Evolutionary conservation across 2,888 invertebrate genomes (phyloP).

Genomic region (Diarsia brunnea): DNA sequence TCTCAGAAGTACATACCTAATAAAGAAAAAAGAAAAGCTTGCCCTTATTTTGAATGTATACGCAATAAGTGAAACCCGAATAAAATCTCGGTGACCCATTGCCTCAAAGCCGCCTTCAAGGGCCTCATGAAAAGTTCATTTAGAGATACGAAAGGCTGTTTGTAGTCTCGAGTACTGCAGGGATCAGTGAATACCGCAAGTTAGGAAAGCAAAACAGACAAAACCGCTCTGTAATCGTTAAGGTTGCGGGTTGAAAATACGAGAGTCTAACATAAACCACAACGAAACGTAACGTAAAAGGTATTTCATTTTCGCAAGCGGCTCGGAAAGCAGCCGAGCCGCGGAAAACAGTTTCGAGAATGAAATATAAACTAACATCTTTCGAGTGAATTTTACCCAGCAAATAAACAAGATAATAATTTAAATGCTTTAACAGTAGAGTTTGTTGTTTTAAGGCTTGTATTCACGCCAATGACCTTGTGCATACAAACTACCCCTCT

Average conservation of each 20-base stretch:
- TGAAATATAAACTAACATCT: constrained; percentile 55
- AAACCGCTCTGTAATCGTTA: constrained; percentile 71
- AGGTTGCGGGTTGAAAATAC: constrained; percentile 68
- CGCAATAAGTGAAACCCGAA: constrained; percentile 47
- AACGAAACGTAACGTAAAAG: constrained; percentile 70
- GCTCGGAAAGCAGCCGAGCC: constrained; percentile 61
- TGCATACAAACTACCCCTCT: no score
- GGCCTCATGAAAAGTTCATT: constrained; percentile 77
- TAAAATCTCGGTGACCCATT: constrained; percentile 77
- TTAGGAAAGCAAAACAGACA: constrained; percentile 72
- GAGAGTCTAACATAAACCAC: constrained; percentile 68
- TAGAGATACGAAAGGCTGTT: constrained; percentile 77
- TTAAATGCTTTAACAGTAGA: constrained; percentile 28
- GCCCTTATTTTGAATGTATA: constrained; percentile 35
- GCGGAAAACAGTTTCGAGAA: constrained; percentile 61
- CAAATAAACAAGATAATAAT: constrained; percentile 58
- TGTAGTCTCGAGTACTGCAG: constrained; percentile 68
- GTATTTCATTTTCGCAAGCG: constrained; percentile 69
- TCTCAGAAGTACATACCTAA: constrained; percentile 36
- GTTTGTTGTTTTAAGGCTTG: constrained; percentile 29
- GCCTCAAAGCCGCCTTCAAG: constrained; percentile 72
- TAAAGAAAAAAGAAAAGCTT: constrained; percentile 52
- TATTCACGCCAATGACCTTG: no score
- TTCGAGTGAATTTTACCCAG: constrained; percentile 35
- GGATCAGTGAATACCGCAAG: constrained; percentile 71